Evolutionary conservation across 2,797 vertebrate species (phyloP), one percentile per base, ranked within the genome.

Genomic region (Sciaenops ocellatus): DNA sequence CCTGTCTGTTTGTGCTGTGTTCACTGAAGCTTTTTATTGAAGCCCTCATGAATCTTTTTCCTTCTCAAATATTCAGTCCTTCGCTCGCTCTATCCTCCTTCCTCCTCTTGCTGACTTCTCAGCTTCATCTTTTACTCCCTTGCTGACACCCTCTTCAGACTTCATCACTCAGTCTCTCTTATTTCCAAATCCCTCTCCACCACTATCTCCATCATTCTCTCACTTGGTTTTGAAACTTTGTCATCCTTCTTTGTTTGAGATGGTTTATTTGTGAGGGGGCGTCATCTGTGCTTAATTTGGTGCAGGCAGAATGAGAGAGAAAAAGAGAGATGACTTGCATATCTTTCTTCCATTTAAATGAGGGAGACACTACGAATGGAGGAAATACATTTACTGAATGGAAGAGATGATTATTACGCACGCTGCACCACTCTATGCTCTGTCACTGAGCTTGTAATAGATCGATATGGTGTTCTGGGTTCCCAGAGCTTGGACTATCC

Each of bases 11-110:
- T 83, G 76, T 76, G 69, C 84, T 74, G 85, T 91, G 89, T 85
- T 93, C 90, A 91, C 82, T 90, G 82, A 92, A 92, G 89, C 92
- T 87, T 91, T 90, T 90, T 89, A 91, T 91, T 92, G 87, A 89
- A 89, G 80, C 86, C 87, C 77, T 86, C 78, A 79, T 90, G 90
- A 92, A 91, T 91, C 87, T 90, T 86, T 83, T 88, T 73, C 79
- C 80, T 73, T 85, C 80, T 87, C 81, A 89, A 85, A 91, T 85
- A 90, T 88, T 84, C 83, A 75, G 61, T 76, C 57, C 68, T 70
- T 54, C 48, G 54, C 26, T 64, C 13, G 1, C 56, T 72, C 50
- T 28, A 26, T 73, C 54, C 50, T 60, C 46, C 52, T 71, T 61
- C 62, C 56, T 67, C 64, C 56, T 15, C 38, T 73, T 69, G 47